These are phyloP conservation scores for Sesamia nonagrioides DNA, from an alignment of 1,140 invertebrate genomes.

Conservation along the genomic window DNA sequence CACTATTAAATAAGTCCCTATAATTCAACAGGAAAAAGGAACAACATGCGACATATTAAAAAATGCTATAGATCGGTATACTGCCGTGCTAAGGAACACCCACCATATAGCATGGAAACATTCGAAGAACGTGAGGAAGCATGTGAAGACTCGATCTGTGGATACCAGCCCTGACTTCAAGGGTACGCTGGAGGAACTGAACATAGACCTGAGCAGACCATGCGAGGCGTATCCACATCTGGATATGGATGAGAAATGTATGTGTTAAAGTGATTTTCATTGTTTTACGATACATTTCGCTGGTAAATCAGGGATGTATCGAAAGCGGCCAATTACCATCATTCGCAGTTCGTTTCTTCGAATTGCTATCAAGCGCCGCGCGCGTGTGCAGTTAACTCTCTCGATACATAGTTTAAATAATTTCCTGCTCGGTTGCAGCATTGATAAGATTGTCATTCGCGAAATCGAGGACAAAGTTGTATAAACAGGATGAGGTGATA, in stretches of 20 bases:
- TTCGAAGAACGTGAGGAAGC: background rate
- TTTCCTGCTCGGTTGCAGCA: too few relatives aligned
- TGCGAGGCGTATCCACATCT: slow-evolving; percentile 89
- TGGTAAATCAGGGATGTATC: background rate
- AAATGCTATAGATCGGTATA: slow-evolving; percentile 73
- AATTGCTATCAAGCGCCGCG: too few relatives aligned
- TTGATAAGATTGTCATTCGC: too few relatives aligned
- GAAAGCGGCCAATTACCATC: too few relatives aligned
- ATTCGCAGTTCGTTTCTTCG: too few relatives aligned
- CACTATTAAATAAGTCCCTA: background rate
- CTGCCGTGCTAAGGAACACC: slow-evolving; percentile 57
- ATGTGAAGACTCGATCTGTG: background rate
- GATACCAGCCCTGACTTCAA: slow-evolving; percentile 6
- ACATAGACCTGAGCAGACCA: slow-evolving; percentile 85
- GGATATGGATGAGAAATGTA: slow-evolving; percentile 92
- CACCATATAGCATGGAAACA: slow-evolving; percentile 38
- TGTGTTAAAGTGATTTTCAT: slow-evolving; percentile 64
- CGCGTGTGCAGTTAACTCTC: too few relatives aligned
- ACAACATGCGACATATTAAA: slow-evolving; percentile 71
- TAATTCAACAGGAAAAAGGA: slow-evolving; percentile 58
- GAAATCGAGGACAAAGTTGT: too few relatives aligned
- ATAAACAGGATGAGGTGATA: too few relatives aligned
- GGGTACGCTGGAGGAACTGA: slow-evolving; percentile 81
- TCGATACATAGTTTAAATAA: too few relatives aligned
- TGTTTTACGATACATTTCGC: background rate